Evolutionary conservation across 2,888 invertebrate species (phyloP), one percentile per base, ranked within the genome.

Genomic region (Scaptomyza flava): DNA sequence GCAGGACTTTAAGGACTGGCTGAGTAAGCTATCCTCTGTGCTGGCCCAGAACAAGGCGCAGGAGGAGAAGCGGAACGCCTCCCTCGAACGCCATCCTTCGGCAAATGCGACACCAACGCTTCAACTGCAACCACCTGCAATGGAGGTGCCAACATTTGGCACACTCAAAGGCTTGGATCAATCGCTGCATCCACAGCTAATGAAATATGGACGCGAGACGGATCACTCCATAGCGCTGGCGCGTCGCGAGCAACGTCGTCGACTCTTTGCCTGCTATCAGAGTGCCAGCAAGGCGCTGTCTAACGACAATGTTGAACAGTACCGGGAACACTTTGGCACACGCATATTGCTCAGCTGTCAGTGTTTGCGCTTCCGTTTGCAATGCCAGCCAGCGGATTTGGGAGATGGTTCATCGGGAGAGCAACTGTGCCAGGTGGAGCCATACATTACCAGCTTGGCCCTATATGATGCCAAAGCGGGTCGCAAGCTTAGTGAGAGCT

Each of bases 401-500:
- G 95, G 95, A 57, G 95, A 94, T 36, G 78, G 80, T 62, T 96
- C 96, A 57, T 95, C 94, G 72, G 84, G 82, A 6, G 96, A 96
- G 78, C 93, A 95, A 56, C 90, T 96, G 60, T 95, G 95, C 87
- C 92, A 92, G 73, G 89, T 99, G 57, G 99, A 99, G 91, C 99
- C 99, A 0, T 99, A 99, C 92, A 96, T 96, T 90, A 96, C 98
- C 20, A 95, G 96, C 50, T 92, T 99, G 77, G 96, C 97, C 61
- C 92, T 99, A 43, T 99, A 97, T 92, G 99, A 99, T 93, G 96
- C 96, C 6, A 95, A 96, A 89, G 95, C 95, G 77, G 96, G 96
- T 38, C 94, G 95, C 89, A 98, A 98, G 92, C 93, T 99, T 72
- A 96, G 98, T 2, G 98, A 98, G 91, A 98, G 97, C 92, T 98